Conservation (phyloP, 2,113 vertebrate species). For the Phoxinus phoxinus region DNA sequence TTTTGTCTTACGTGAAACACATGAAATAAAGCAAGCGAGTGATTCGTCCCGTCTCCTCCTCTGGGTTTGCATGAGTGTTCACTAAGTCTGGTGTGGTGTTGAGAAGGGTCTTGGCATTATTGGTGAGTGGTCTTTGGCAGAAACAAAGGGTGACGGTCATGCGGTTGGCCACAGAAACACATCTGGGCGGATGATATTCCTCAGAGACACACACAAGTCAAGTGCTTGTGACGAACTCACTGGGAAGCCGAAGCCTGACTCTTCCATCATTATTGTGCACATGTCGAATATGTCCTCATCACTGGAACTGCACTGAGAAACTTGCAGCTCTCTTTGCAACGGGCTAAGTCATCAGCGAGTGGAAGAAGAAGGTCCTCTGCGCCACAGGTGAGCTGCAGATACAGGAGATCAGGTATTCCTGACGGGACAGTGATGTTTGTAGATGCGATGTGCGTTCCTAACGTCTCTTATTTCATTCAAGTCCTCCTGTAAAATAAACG, state of each 20-base stretch:
- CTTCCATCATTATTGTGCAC: slow-evolving; percentile 19
- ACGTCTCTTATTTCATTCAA: slow-evolving; percentile 31
- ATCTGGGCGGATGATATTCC: background rate
- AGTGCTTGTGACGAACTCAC: background rate
- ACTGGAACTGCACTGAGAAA: slow-evolving; percentile 13
- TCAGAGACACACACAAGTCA: background rate
- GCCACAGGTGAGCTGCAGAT: slow-evolving; percentile 28
- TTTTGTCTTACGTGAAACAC: too few species aligned
- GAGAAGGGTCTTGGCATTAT: too few species aligned
- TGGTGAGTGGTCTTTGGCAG: too few species aligned
- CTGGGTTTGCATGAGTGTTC: too few species aligned
- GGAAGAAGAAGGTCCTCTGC: slow-evolving; percentile 26
- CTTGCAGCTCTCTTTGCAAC: slow-evolving; percentile 3
- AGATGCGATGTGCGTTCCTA: slow-evolving; percentile 14
- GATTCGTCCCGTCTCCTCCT: too few species aligned
- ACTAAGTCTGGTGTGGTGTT: too few species aligned
- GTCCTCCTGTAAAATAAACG: slow-evolving; percentile 35
- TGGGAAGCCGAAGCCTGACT: background rate
- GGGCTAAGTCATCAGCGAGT: background rate
- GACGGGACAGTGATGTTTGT: slow-evolving; percentile 33
- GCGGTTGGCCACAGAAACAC: too few species aligned
- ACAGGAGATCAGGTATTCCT: slow-evolving; percentile 47
- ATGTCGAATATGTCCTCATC: slow-evolving; percentile 42
- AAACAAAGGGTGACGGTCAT: too few species aligned
- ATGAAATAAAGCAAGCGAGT: too few species aligned